Evolutionary conservation across 2,797 vertebrate genomes (phyloP).

Genomic region (Moxostoma hubbsi): DNA sequence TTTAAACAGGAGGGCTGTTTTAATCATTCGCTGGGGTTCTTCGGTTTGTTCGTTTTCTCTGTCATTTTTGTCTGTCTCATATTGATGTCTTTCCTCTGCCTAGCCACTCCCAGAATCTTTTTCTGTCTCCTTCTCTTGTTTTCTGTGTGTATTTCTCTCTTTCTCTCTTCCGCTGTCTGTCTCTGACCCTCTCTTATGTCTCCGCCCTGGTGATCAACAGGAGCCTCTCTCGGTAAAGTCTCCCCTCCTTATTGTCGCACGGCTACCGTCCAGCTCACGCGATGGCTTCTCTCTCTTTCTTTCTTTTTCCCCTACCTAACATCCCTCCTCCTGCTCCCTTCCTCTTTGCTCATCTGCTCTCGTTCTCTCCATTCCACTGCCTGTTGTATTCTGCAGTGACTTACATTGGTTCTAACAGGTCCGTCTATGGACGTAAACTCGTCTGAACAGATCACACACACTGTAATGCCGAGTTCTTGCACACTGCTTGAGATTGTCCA

Average conservation of each 20-base stretch:
- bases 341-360: constrained; percentile 42
- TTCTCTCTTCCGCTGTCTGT: constrained; percentile 66
- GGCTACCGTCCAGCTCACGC: constrained; percentile 67
- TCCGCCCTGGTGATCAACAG: constrained; percentile 79
- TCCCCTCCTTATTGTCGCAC: constrained; percentile 69
- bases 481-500: constrained; percentile 53
- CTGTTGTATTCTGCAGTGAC: constrained; percentile 25
- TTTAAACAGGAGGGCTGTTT: background rate
- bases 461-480: constrained; percentile 45
- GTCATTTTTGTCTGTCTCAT: constrained; percentile 56
- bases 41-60: constrained; percentile 67
- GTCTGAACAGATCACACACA: background rate
- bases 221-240: constrained; percentile 84
- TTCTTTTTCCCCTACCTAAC: constrained; percentile 69
- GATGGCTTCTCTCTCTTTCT: constrained; percentile 80
- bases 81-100: constrained; percentile 49
- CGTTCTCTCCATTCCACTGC: constrained; percentile 23
- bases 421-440: constrained; percentile 16
- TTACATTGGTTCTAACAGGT: constrained; percentile 17
- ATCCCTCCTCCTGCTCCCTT: constrained; percentile 26
- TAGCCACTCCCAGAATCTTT: constrained; percentile 50
- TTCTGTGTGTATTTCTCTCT: constrained; percentile 61
- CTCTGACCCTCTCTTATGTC: constrained; percentile 75
- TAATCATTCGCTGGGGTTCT: constrained; percentile 52
- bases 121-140: constrained; percentile 55